These are phyloP conservation scores for Reinhardtius hippoglossoides DNA, from an alignment of 2,113 vertebrate genomes.

Conservation along the genomic window DNA sequence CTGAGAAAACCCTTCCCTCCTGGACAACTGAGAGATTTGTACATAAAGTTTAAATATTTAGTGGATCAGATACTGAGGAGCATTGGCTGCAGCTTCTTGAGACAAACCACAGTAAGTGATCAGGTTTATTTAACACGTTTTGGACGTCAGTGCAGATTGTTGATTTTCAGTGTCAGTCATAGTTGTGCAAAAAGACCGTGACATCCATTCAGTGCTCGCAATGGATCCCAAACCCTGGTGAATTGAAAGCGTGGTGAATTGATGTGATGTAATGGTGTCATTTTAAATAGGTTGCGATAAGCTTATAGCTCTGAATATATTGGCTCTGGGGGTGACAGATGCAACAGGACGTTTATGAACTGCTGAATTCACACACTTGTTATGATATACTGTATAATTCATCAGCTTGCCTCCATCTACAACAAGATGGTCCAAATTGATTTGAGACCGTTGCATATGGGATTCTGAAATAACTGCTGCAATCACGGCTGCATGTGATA, in stretches of 20 bases:
- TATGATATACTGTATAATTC: background rate
- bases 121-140: background rate
- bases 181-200: background rate
- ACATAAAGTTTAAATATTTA: background rate
- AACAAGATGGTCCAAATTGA: background rate
- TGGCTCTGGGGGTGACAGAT: background rate
- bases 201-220: background rate
- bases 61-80: background rate
- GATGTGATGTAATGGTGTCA: background rate
- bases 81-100: background rate
- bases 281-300: background rate
- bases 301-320: background rate
- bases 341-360: slow-evolving; percentile 52
- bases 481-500: background rate
- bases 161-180: slow-evolving; percentile 1
- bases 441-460: background rate
- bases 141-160: background rate
- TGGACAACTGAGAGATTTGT: background rate
- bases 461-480: slow-evolving; percentile 5
- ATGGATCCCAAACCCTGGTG: background rate
- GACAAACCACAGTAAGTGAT: background rate
- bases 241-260: background rate
- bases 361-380: background rate
- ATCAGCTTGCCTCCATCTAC: background rate
- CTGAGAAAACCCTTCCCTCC: background rate